These are phyloP conservation scores for Adelognathus sp. DNA, from an alignment of 2,888 invertebrate species.

Conservation along the genomic window DNA sequence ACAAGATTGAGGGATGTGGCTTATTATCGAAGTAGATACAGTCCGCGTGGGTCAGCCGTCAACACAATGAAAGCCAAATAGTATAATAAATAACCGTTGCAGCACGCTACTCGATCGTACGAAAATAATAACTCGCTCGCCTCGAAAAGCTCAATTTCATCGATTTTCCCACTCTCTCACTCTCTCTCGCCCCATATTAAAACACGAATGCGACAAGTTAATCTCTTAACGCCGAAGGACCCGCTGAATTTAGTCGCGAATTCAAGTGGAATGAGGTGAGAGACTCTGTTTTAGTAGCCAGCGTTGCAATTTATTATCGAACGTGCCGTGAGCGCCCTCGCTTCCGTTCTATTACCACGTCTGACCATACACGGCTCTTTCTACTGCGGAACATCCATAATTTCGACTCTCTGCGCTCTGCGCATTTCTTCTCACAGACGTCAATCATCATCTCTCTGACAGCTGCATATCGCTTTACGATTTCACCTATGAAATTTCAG, in stretches of 20 bases:
- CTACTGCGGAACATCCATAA: conserved; percentile 21
- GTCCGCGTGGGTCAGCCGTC: background rate
- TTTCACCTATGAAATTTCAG: conserved; percentile 28
- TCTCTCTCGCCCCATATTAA: conserved; percentile 66
- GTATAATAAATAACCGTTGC: conserved; percentile 3
- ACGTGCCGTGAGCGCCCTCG: conserved; percentile 6
- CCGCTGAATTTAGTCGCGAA: conserved; percentile 22
- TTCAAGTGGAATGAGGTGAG: conserved; percentile 44
- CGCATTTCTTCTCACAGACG: background rate
- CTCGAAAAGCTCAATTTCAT: conserved; percentile 58
- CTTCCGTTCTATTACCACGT: conserved; percentile 12
- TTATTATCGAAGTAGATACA: conserved; percentile 8
- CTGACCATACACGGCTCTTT: conserved; percentile 48
- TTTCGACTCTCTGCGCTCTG: conserved; percentile 7
- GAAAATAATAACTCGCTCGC: conserved; percentile 37
- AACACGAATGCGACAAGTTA: conserved; percentile 73
- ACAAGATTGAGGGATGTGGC: background rate
- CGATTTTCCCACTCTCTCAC: conserved; percentile 57
- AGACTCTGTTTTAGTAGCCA: conserved; percentile 1
- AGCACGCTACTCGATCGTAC: conserved; percentile 3
- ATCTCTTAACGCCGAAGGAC: conserved; percentile 73
- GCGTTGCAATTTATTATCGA: conserved; percentile 26
- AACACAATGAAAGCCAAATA: conserved; percentile 8
- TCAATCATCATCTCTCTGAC: conserved; percentile 4
- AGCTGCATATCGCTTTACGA: conserved; percentile 40